A percentile compares a stretch with the other conserved stretches of the same genome.
These are phyloP conservation scores for Drosophila setosimentum DNA, from an alignment of 2,888 invertebrate genomes.

Conservation along the genomic window DNA sequence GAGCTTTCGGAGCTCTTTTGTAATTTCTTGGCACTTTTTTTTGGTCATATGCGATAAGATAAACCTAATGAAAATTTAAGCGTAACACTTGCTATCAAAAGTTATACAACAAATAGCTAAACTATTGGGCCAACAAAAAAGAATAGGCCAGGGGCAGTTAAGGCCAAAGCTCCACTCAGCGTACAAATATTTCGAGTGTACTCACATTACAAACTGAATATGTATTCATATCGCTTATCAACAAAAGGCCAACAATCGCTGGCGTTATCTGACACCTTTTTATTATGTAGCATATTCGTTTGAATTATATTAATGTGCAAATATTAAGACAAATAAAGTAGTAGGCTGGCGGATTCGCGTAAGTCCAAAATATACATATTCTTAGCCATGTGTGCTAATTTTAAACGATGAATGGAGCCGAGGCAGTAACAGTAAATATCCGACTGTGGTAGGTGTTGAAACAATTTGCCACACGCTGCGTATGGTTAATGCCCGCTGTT, in stretches of 20 bases:
- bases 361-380: conserved; percentile 17
- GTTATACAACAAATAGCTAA: conserved; percentile 22
- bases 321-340: conserved; percentile 19
- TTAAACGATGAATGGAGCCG: conserved; percentile 23
- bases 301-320: conserved; percentile 21
- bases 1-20: conserved; percentile 14
- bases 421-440: conserved; percentile 7
- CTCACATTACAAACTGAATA: conserved; percentile 34
- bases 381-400: conserved; percentile 44
- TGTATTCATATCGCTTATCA: conserved; percentile 37
- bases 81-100: conserved; percentile 67
- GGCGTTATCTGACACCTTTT: conserved; percentile 34
- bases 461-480: conserved; percentile 27
- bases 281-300: conserved; percentile 16
- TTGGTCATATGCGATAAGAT: conserved; percentile 61
- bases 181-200: conserved; percentile 22
- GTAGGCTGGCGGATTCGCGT: conserved; percentile 8
- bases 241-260: conserved; percentile 32
- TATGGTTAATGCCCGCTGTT: conserved; percentile 38
- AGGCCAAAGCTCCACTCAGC: conserved; percentile 6
- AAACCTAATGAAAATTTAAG: conserved; percentile 71
- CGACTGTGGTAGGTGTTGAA: conserved; percentile 5
- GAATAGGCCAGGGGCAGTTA: conserved; percentile 40
- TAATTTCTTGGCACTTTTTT: conserved; percentile 26
- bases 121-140: conserved; percentile 8